These are phyloP conservation scores for Nycteola revayana DNA, from an alignment of 2,888 invertebrate species.

Conservation along the genomic window DNA sequence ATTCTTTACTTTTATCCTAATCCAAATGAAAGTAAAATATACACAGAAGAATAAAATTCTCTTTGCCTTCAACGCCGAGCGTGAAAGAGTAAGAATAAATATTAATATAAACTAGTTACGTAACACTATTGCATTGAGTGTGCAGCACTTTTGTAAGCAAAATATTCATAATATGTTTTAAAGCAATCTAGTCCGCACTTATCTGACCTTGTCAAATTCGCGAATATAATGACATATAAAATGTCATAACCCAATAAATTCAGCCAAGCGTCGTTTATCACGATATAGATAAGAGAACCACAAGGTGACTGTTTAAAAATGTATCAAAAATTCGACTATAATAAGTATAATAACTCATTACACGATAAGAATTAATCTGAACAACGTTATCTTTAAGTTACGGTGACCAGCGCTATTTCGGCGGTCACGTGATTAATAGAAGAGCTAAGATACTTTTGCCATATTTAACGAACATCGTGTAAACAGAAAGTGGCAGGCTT, in stretches of 20 bases:
- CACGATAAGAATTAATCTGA: not conserved
- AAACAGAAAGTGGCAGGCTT: conserved; percentile 57
- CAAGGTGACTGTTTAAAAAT: conserved; percentile 4
- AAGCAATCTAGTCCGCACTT: conserved; percentile 11
- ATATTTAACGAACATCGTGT: conserved; percentile 60
- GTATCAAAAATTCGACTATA: too few species aligned
- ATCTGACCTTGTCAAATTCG: conserved; percentile 18
- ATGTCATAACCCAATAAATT: not conserved
- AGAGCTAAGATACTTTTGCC: conserved; percentile 56
- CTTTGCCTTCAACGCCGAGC: too few species aligned
- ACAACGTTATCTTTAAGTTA: not conserved
- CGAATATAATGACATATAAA: conserved; percentile 1
- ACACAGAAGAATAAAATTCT: too few species aligned
- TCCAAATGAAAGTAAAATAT: too few species aligned
- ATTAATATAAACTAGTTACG: not conserved
- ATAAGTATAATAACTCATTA: not conserved
- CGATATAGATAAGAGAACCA: conserved; percentile 11
- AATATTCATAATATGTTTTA: conserved; percentile 7
- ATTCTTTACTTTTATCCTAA: too few species aligned
- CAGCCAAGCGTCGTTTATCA: conserved; percentile 5
- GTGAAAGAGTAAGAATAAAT: too few species aligned
- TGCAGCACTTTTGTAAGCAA: conserved; percentile 3
- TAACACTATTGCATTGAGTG: conserved; percentile 8
- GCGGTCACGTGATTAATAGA: conserved; percentile 61
- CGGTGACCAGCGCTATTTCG: conserved; percentile 47